Percentiles rank a stretch among this genome's conserved stretches.
phyloP scores from a whole-genome alignment of 2,113 vertebrate species.

The Trichechus manatus region DNA sequence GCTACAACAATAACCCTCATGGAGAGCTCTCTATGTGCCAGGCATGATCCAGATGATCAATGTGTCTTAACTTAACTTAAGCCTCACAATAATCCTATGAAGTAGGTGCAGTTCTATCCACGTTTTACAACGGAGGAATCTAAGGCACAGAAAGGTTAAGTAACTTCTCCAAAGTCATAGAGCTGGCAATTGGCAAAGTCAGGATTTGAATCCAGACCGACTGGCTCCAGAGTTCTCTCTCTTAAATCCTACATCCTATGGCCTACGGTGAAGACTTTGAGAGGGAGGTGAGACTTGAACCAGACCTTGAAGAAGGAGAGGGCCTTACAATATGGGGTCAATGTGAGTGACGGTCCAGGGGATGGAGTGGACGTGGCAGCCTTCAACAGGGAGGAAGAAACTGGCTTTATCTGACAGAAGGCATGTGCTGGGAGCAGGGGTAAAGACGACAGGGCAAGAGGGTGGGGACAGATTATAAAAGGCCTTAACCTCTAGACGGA shows the following conservation, averaged over 20 bases:
- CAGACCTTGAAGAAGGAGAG: background rate
- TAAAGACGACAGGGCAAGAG: rapidly evolving
- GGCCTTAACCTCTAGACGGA: background rate
- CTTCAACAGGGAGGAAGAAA: background rate
- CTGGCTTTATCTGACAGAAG: background rate
- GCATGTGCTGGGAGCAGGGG: background rate
- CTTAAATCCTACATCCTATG: background rate
- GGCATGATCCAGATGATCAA: background rate
- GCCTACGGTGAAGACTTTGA: background rate
- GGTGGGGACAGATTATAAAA: background rate
- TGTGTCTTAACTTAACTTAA: background rate
- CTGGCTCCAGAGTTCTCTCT: background rate
- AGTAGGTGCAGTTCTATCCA: no score
- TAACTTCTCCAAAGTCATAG: background rate
- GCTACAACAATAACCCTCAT: background rate
- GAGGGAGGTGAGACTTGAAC: background rate
- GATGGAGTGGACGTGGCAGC: background rate
- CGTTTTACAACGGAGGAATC: background rate
- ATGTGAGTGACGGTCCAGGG: background rate
- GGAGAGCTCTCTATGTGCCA: background rate
- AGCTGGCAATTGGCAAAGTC: background rate
- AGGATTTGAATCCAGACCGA: background rate
- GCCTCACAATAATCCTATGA: no score
- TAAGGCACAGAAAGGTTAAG: background rate
- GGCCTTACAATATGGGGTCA: background rate